phyloP scores from a whole-genome alignment of 2,797 vertebrate genomes.

The Tauraco hartlaubi region DNA sequence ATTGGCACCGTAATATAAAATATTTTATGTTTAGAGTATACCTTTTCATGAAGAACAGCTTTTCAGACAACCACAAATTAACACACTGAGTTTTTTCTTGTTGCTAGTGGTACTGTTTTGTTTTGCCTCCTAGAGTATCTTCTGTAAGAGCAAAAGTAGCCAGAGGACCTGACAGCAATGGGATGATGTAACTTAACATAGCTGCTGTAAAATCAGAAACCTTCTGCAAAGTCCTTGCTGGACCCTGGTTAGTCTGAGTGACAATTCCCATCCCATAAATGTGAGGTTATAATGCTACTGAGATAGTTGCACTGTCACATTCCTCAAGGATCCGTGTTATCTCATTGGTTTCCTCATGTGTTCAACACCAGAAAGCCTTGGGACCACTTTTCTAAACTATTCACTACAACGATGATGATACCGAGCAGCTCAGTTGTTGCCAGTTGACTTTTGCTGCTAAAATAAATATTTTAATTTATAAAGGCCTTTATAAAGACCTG shows the following conservation, averaged over 20 bases:
- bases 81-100: not conserved
- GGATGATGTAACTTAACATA: too few relatives aligned
- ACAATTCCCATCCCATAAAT: not conserved
- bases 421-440: not conserved
- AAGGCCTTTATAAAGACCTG: not conserved
- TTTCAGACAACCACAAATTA: not conserved
- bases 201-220: not conserved
- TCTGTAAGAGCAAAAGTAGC: not conserved
- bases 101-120: not conserved
- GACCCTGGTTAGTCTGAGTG: accelerated
- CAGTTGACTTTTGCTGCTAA: not conserved
- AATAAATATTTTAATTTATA: not conserved
- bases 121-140: not conserved
- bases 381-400: not conserved
- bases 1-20: not conserved
- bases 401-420: not conserved
- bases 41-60: not conserved
- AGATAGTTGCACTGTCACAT: not conserved
- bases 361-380: not conserved
- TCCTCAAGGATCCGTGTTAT: not conserved
- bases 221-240: not conserved
- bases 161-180: not conserved
- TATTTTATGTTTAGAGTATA: not conserved
- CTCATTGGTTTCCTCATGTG: not conserved
- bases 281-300: not conserved